These are phyloP conservation scores for Caenorhabditis brenneri DNA, from an alignment of 1,140 invertebrate genomes.

Conservation along the genomic window DNA sequence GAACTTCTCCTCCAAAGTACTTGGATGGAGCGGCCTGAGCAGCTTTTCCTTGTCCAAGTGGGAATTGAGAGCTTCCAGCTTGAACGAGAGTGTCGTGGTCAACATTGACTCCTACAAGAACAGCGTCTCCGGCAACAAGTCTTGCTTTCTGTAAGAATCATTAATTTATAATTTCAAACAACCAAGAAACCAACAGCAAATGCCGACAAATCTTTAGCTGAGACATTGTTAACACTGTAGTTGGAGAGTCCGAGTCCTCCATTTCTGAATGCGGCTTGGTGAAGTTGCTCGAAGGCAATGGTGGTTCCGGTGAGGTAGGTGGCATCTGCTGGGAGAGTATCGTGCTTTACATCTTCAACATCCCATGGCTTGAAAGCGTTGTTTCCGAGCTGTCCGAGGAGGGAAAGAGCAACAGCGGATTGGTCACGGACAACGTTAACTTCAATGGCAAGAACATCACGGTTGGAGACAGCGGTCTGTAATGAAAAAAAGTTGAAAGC, in stretches of 20 bases:
- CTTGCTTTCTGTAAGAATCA: constrained; percentile 18
- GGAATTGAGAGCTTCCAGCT: constrained; percentile 54
- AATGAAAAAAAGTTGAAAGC: too few relatives aligned
- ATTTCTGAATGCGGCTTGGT: constrained; percentile 67
- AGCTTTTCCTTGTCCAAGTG: constrained; percentile 54
- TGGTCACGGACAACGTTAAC: constrained; percentile 56
- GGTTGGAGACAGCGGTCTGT: constrained; percentile 32
- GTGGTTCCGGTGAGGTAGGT: constrained; percentile 57
- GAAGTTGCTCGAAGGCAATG: constrained; percentile 62
- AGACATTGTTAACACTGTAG: constrained; percentile 55
- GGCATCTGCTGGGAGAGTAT: constrained; percentile 54
- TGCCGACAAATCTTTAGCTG: constrained; percentile 46
- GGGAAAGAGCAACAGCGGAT: constrained; percentile 62
- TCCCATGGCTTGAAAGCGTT: constrained; percentile 68
- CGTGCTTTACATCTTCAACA: constrained; percentile 56
- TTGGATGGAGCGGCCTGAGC: constrained; percentile 50
- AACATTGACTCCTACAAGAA: constrained; percentile 65
- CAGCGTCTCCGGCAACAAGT: constrained; percentile 61
- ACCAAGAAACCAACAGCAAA: constrained; percentile 55
- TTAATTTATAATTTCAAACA: background rate
- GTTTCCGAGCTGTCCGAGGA: constrained; percentile 64
- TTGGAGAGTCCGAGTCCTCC: constrained; percentile 58
- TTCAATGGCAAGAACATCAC: constrained; percentile 42
- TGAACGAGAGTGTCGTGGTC: constrained; percentile 63
- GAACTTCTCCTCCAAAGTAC: constrained; percentile 65